Percentiles rank a stretch among this genome's conserved stretches.
Conservation (phyloP, 1,140 invertebrate species). For the Anthonomus grandis region DNA sequence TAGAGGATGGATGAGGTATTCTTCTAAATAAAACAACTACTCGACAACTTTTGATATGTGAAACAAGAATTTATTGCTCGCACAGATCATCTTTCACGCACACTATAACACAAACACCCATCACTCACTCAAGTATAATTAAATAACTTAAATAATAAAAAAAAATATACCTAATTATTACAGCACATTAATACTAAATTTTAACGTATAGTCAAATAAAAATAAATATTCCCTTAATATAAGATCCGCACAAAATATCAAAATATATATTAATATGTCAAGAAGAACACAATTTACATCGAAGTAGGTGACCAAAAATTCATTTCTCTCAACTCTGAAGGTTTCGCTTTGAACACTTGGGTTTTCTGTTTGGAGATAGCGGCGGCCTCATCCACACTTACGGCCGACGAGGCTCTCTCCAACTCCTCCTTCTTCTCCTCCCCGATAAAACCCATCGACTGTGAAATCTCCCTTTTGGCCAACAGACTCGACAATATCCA, state of each 20-base stretch:
- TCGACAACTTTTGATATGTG: no score
- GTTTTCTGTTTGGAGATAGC: conserved; percentile 23
- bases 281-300: conserved; percentile 56
- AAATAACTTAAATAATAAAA: no score
- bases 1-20: no score
- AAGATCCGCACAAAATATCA: background rate
- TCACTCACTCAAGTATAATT: no score
- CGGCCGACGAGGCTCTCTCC: conserved; percentile 22
- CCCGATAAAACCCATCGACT: conserved; percentile 52
- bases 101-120: no score
- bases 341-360: conserved; percentile 56
- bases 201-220: conserved; percentile 28
- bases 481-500: conserved; percentile 55
- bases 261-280: background rate
- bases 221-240: conserved; percentile 14
- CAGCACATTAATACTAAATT: conserved; percentile 27
- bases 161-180: conserved; percentile 9
- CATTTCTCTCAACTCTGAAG: conserved; percentile 73
- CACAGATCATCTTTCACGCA: no score
- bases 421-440: conserved; percentile 43
- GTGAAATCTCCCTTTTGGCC: conserved; percentile 47
- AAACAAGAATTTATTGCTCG: no score
- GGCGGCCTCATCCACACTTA: conserved; percentile 28
- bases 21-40: no score
- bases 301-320: conserved; percentile 82